Evolutionary conservation across 2,113 vertebrate genomes (phyloP).

Genomic region (Gorsachius goisagi): DNA sequence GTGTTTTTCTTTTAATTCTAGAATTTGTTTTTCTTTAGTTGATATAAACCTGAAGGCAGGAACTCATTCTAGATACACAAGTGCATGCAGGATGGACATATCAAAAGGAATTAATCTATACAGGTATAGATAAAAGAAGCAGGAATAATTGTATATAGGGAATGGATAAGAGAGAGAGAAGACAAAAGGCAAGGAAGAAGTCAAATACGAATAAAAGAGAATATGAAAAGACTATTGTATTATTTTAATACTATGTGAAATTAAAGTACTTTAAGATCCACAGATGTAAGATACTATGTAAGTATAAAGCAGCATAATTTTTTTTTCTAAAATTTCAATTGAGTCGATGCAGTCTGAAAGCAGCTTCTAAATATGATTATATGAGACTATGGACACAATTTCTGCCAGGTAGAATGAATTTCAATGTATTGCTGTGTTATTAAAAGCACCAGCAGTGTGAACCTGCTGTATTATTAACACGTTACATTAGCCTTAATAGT

Average conservation of each 20-base stretch:
- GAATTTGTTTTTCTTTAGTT: background rate
- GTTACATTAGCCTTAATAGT: constrained; percentile 29
- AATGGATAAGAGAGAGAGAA: background rate
- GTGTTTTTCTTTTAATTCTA: constrained; percentile 3
- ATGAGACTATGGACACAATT: background rate
- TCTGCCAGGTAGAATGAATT: background rate
- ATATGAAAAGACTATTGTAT: background rate
- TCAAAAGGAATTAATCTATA: constrained; percentile 51
- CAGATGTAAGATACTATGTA: background rate
- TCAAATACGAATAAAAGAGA: background rate
- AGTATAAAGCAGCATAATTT: background rate
- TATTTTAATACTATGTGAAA: background rate
- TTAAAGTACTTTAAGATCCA: background rate
- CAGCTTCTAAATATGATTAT: constrained; percentile 12
- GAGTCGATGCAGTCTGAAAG: background rate
- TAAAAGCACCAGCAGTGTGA: background rate
- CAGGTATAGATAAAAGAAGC: constrained; percentile 32
- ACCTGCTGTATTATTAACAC: constrained; percentile 39
- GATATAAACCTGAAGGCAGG: constrained; percentile 15
- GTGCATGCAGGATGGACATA: background rate
- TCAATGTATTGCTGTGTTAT: background rate
- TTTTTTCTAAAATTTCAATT: background rate
- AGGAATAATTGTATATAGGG: constrained; percentile 7
- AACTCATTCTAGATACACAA: constrained; percentile 6
- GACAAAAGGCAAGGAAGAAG: background rate